Evolutionary conservation across 2,113 vertebrate species (phyloP).

Genomic region (Eptatretus burgeri): DNA sequence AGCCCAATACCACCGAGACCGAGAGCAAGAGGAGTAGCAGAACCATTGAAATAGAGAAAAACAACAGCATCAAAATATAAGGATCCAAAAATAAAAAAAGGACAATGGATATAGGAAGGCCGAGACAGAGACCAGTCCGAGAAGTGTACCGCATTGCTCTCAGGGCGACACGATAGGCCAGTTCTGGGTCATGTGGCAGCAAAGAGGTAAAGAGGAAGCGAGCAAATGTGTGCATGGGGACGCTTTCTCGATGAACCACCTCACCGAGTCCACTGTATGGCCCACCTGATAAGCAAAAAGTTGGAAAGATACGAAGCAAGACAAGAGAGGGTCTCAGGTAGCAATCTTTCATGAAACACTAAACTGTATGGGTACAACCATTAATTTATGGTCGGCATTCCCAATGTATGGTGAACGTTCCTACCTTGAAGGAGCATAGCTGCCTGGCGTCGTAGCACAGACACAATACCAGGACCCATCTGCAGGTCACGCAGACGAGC

Average conservation of each 20-base stretch:
- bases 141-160: slow-evolving; percentile 60
- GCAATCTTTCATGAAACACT: not conserved
- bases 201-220: slow-evolving; percentile 89
- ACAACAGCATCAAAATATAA: too few species aligned
- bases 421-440: slow-evolving; percentile 19
- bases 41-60: too few species aligned
- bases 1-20: slow-evolving; percentile 11
- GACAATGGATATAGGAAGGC: too few species aligned
- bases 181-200: slow-evolving; percentile 62
- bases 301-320: not conserved
- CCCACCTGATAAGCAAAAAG: slow-evolving; percentile 31
- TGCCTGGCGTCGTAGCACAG: slow-evolving; percentile 19
- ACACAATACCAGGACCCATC: slow-evolving; percentile 17
- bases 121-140: not conserved
- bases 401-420: slow-evolving; percentile 5
- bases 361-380: too few species aligned
- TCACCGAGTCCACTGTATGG: slow-evolving; percentile 86
- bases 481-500: slow-evolving; percentile 18
- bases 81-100: too few species aligned
- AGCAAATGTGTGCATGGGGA: slow-evolving; percentile 95
- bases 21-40: slow-evolving; percentile 13
- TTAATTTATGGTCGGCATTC: not conserved
- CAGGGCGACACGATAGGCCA: slow-evolving; percentile 77
- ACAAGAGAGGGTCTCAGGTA: too few species aligned
- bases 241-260: slow-evolving; percentile 78